These are phyloP conservation scores for Calosoma granatense DNA, from an alignment of 1,140 invertebrate genomes.

Conservation along the genomic window DNA sequence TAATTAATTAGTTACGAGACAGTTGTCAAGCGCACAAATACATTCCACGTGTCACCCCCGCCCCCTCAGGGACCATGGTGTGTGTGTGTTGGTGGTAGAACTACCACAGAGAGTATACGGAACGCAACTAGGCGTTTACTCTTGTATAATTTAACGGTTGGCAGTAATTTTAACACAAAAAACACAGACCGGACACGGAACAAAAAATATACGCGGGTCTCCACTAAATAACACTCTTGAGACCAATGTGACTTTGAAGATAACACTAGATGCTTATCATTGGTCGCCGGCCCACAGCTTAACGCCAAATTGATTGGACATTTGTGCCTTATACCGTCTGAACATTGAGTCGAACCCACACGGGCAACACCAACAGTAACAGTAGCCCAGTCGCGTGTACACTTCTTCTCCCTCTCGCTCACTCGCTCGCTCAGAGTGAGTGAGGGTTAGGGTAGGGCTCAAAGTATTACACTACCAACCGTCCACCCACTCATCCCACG, in stretches of 20 bases:
- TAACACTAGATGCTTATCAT: neutral
- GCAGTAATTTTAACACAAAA: neutral
- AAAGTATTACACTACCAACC: too few species aligned
- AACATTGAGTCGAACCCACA: too few species aligned
- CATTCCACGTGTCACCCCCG: too few species aligned
- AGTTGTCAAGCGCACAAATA: neutral
- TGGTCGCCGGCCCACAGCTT: neutral
- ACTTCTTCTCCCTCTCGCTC: too few species aligned
- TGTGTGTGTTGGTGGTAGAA: too few species aligned
- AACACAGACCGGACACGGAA: neutral
- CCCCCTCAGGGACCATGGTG: too few species aligned
- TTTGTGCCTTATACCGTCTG: neutral
- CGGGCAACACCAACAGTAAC: too few species aligned
- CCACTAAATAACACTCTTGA: neutral
- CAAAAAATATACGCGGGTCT: neutral
- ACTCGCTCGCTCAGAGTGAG: too few species aligned
- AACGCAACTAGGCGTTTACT: neutral
- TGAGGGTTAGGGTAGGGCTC: too few species aligned
- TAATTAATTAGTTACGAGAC: neutral
- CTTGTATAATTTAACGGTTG: neutral
- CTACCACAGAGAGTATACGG: too few species aligned
- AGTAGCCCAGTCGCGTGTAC: neutral
- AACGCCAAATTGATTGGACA: neutral
- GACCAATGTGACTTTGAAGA: neutral
- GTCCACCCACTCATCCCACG: too few species aligned